These are phyloP conservation scores for Ennomos quercinarius DNA, from an alignment of 2,888 invertebrate species.

Conservation along the genomic window DNA sequence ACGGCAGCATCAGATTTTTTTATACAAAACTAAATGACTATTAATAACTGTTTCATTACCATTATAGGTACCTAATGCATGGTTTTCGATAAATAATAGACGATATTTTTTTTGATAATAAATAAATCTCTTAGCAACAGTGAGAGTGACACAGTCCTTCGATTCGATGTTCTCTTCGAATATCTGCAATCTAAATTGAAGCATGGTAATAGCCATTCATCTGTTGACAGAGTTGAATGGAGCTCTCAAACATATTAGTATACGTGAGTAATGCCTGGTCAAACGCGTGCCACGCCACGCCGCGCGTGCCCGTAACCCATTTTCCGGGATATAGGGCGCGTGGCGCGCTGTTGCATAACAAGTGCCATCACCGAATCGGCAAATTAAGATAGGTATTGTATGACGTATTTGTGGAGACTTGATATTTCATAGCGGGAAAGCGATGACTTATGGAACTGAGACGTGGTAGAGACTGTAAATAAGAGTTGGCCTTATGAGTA, in stretches of 20 bases:
- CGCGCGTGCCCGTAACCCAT: slow-evolving; percentile 71
- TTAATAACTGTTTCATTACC: neutral
- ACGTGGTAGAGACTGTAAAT: too few species aligned
- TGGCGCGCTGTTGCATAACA: slow-evolving; percentile 33
- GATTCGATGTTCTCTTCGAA: too few species aligned
- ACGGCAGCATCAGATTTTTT: slow-evolving; percentile 4
- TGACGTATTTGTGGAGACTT: slow-evolving; percentile 3
- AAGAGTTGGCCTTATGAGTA: too few species aligned
- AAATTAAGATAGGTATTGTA: slow-evolving; percentile 10
- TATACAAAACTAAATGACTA: neutral
- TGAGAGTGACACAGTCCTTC: too few species aligned
- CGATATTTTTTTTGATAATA: too few species aligned
- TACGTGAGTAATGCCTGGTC: slow-evolving; percentile 72
- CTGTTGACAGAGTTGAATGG: slow-evolving; percentile 57
- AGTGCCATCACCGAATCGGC: slow-evolving; percentile 10
- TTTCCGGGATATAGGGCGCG: slow-evolving; percentile 65
- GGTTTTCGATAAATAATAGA: neutral
- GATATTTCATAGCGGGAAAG: neutral
- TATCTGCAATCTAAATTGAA: neutral
- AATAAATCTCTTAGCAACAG: too few species aligned
- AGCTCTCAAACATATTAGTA: slow-evolving; percentile 78
- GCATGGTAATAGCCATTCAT: slow-evolving; percentile 32
- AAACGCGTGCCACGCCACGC: slow-evolving; percentile 68
- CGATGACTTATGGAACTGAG: too few species aligned
- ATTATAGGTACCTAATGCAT: too few species aligned